These are phyloP conservation scores for Heteronetta atricapilla DNA, from an alignment of 2,113 vertebrate genomes.

Conservation along the genomic window DNA sequence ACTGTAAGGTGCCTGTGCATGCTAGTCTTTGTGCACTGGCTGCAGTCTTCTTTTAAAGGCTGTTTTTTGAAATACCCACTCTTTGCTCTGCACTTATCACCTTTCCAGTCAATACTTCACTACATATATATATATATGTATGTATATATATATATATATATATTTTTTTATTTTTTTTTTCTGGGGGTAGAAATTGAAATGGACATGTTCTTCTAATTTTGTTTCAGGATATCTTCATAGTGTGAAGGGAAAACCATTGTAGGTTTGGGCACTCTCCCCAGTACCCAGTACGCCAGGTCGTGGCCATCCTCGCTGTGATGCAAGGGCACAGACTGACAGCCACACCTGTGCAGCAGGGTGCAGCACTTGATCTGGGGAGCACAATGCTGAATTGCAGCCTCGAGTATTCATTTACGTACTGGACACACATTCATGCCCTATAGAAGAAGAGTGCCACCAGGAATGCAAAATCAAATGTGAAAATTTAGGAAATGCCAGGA, in stretches of 20 bases:
- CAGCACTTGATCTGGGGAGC: neutral
- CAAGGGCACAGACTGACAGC: neutral
- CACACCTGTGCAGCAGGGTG: neutral
- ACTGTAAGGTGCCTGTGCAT: neutral
- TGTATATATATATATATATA: no score
- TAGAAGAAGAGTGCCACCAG: neutral
- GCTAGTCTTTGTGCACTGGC: neutral
- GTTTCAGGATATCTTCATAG: neutral
- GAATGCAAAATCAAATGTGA: neutral
- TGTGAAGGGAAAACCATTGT: neutral
- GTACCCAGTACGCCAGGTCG: no score
- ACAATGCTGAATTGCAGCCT: neutral
- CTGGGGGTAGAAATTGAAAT: neutral
- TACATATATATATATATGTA: neutral
- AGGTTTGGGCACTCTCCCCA: neutral
- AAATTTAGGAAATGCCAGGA: neutral
- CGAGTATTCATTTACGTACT: neutral
- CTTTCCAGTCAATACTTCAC: neutral
- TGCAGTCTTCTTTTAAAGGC: neutral
- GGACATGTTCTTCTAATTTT: neutral
- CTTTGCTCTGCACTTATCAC: neutral
- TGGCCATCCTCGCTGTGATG: neutral
- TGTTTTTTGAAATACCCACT: neutral
- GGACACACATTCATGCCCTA: neutral
- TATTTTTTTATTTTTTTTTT: neutral